Percentiles rank a stretch among this genome's conserved stretches.
Conservation (phyloP, 2,797 vertebrate species). For the Schizothorax lantsangensis region DNA sequence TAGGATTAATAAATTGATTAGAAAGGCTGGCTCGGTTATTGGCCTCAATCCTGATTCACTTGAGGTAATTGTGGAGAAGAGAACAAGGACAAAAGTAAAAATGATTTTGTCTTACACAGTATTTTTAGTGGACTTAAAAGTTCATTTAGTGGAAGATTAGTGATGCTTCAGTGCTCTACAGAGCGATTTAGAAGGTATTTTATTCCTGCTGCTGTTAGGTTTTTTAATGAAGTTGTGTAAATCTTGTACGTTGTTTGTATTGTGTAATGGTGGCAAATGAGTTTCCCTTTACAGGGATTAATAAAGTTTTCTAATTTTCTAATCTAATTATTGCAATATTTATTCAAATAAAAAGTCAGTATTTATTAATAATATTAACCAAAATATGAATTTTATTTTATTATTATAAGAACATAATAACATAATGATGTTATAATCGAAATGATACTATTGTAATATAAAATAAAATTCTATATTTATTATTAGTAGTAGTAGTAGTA, state of each 20-base stretch:
- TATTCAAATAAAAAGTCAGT: too few relatives aligned
- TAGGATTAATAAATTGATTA: background rate
- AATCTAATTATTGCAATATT: too few relatives aligned
- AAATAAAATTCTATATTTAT: too few relatives aligned
- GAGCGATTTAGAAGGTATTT: background rate
- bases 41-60: background rate
- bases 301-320: background rate
- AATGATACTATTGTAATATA: too few relatives aligned
- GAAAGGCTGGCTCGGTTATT: background rate
- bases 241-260: background rate
- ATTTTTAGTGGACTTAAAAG: background rate
- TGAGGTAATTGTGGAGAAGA: too few relatives aligned
- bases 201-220: background rate
- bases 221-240: background rate
- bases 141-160: background rate
- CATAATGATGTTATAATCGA: too few relatives aligned
- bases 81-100: too few relatives aligned
- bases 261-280: background rate
- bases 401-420: too few relatives aligned
- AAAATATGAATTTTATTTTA: too few relatives aligned
- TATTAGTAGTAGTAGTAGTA: too few relatives aligned
- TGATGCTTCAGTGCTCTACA: background rate
- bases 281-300: background rate
- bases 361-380: too few relatives aligned
- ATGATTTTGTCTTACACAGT: too few relatives aligned